Evolutionary conservation across 2,797 vertebrate genomes (phyloP).

Genomic region (Falco concolor): DNA sequence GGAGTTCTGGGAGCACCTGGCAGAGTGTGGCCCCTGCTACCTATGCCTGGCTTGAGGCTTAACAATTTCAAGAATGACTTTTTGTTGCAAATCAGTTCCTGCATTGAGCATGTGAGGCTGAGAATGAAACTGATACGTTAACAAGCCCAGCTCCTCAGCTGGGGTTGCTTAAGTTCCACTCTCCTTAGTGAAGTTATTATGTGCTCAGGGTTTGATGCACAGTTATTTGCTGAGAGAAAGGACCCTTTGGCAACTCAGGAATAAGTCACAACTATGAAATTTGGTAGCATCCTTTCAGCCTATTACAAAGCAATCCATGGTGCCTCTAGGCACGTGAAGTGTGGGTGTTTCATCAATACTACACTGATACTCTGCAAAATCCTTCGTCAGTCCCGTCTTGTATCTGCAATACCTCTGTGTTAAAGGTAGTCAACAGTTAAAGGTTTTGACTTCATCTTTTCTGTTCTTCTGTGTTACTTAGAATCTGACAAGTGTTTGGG

Average conservation of each 20-base stretch:
- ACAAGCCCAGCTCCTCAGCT: background rate
- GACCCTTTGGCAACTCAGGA: background rate
- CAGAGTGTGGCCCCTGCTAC: background rate
- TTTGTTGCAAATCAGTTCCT: background rate
- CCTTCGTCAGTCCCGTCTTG: background rate
- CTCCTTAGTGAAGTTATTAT: background rate
- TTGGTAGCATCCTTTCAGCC: background rate
- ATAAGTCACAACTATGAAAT: background rate
- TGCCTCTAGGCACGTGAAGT: background rate
- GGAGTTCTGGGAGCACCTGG: background rate
- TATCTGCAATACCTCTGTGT: accelerated
- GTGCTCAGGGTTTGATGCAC: background rate
- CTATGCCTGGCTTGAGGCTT: background rate
- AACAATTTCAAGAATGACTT: background rate
- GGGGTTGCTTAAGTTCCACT: background rate
- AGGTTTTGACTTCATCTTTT: background rate
- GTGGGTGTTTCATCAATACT: background rate
- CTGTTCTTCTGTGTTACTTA: background rate
- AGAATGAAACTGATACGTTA: accelerated
- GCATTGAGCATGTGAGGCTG: background rate
- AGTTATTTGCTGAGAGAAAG: background rate
- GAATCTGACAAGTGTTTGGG: background rate
- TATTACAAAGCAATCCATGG: background rate
- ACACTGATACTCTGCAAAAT: background rate
- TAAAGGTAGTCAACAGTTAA: background rate